phyloP scores from a whole-genome alignment of 2,113 vertebrate species.

The Myotis yumanensis region DNA sequence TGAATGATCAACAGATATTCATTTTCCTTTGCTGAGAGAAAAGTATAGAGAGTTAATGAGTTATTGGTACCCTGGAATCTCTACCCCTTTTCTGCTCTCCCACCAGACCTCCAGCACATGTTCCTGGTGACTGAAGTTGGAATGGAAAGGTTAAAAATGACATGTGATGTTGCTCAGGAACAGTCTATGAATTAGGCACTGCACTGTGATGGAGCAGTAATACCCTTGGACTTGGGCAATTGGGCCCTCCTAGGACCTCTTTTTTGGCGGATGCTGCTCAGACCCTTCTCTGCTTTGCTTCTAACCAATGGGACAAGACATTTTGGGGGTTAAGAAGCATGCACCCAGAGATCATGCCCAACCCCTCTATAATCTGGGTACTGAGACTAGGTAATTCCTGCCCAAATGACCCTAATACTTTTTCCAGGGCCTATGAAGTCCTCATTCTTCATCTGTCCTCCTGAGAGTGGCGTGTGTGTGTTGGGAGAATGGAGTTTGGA shows the following conservation, averaged over 20 bases:
- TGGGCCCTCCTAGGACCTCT: background rate
- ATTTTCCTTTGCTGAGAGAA: constrained; percentile 19
- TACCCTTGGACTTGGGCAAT: background rate
- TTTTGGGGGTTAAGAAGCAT: background rate
- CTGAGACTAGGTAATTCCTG: background rate
- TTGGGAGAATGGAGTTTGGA: background rate
- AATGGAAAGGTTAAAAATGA: background rate
- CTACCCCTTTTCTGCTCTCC: background rate
- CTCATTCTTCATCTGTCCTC: background rate
- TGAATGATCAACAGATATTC: constrained; percentile 41
- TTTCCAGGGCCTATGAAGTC: background rate
- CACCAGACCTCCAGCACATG: background rate
- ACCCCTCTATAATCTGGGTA: background rate
- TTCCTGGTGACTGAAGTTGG: background rate
- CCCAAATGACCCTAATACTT: background rate
- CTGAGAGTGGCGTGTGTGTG: background rate
- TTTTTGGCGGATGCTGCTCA: background rate
- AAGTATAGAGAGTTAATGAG: background rate
- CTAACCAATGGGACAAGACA: background rate
- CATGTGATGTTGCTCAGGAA: background rate
- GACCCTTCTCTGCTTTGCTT: background rate
- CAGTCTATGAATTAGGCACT: background rate
- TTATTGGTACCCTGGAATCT: background rate
- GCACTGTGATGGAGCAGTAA: background rate
- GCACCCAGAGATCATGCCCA: background rate